These are phyloP conservation scores for Sprattus sprattus DNA, from an alignment of 2,113 vertebrate species.

Conservation along the genomic window DNA sequence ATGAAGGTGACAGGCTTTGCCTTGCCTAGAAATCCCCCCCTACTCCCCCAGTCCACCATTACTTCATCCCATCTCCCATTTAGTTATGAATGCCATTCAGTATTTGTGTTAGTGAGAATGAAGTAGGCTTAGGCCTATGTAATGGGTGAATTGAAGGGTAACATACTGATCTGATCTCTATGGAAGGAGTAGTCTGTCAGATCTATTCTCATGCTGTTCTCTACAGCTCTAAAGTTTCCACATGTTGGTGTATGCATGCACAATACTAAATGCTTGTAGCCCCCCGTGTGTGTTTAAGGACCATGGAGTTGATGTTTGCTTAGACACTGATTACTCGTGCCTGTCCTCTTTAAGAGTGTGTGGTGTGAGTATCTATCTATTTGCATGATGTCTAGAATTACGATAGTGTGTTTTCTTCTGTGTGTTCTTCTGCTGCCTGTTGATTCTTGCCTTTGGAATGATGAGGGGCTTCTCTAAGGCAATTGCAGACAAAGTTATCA, in stretches of 20 bases:
- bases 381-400: background rate
- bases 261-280: background rate
- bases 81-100: background rate
- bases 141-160: background rate
- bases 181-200: background rate
- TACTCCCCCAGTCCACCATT: background rate
- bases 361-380: background rate
- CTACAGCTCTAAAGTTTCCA: background rate
- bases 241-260: background rate
- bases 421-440: background rate
- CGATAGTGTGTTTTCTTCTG: background rate
- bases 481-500: background rate
- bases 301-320: background rate
- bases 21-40: constrained; percentile 1
- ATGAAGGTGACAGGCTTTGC: constrained; percentile 20
- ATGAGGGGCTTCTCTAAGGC: background rate
- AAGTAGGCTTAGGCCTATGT: background rate
- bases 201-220: background rate
- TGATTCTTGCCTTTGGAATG: background rate
- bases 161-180: background rate
- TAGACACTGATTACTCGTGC: background rate
- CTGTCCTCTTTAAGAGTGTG: background rate
- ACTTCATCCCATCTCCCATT: background rate
- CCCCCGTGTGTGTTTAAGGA: background rate
- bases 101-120: background rate